phyloP scores from a whole-genome alignment of 2,888 invertebrate genomes.

The Scaptomyza cyrtandrae region DNA sequence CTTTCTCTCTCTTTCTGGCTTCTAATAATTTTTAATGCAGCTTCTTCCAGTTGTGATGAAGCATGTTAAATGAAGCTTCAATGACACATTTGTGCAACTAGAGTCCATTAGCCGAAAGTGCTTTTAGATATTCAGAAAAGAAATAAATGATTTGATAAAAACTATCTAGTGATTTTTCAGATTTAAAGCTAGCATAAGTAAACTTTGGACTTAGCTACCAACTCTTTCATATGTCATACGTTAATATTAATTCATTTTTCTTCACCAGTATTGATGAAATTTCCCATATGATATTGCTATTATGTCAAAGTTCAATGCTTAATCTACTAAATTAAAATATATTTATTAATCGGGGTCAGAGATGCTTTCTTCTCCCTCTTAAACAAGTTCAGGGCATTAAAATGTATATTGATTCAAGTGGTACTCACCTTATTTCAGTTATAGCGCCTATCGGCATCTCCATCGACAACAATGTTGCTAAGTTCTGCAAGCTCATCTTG shows the following conservation, averaged over 20 bases:
- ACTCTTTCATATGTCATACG: too few species aligned
- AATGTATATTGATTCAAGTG: not conserved
- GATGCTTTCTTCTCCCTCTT: too few species aligned
- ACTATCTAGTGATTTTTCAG: too few species aligned
- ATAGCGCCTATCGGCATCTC: slow-evolving; percentile 30
- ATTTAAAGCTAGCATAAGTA: too few species aligned
- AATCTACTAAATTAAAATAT: too few species aligned
- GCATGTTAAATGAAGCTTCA: slow-evolving; percentile 20
- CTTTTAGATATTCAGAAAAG: slow-evolving; percentile 3
- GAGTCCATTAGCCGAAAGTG: slow-evolving; percentile 12
- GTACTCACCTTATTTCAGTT: slow-evolving; percentile 82
- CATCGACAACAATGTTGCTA: slow-evolving; percentile 34
- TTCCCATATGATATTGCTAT: not conserved
- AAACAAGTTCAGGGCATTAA: not conserved
- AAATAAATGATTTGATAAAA: not conserved
- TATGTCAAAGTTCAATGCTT: not conserved
- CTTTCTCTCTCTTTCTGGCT: not conserved
- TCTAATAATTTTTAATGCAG: slow-evolving; percentile 11
- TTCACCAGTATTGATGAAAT: not conserved
- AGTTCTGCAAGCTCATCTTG: slow-evolving; percentile 51
- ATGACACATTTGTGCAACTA: slow-evolving; percentile 6
- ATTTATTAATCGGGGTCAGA: too few species aligned
- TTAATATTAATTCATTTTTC: not conserved
- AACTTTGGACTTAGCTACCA: too few species aligned
- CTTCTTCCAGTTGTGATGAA: not conserved